These are phyloP conservation scores for Poeciliopsis gracilis DNA, from an alignment of 2,797 vertebrate genomes.

Conservation along the genomic window DNA sequence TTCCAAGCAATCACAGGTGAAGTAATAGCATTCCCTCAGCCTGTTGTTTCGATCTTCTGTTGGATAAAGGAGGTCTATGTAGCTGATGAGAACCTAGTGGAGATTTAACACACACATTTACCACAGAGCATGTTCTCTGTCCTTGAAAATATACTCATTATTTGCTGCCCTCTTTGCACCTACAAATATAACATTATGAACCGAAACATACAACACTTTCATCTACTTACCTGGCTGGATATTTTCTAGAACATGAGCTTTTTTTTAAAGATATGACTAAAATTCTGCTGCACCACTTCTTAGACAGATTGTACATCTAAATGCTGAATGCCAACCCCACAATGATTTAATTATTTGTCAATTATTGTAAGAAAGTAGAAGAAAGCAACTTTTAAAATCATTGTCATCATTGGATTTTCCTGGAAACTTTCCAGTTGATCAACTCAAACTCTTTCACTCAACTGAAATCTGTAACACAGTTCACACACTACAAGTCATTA, in stretches of 20 bases:
- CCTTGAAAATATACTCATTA: not conserved
- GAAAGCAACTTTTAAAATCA: not conserved
- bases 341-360: not conserved
- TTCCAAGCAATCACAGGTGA: conserved; percentile 90
- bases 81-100: conserved; percentile 92
- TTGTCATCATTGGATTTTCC: not conserved
- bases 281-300: not conserved
- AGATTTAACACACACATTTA: conserved; percentile 10
- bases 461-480: not conserved
- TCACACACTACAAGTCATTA: not conserved
- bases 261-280: not conserved
- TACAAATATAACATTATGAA: not conserved
- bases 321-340: too few species aligned
- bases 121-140: not conserved
- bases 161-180: not conserved
- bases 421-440: not conserved
- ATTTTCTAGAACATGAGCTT: not conserved
- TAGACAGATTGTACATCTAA: not conserved
- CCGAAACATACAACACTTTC: not conserved
- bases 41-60: conserved; percentile 92
- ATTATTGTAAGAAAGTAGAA: not conserved
- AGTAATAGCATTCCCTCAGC: conserved; percentile 91
- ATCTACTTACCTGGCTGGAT: not conserved
- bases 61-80: conserved; percentile 96
- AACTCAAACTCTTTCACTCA: not conserved